Evolutionary conservation across 2,113 vertebrate genomes (phyloP).

Genomic region (Gadus macrocephalus): DNA sequence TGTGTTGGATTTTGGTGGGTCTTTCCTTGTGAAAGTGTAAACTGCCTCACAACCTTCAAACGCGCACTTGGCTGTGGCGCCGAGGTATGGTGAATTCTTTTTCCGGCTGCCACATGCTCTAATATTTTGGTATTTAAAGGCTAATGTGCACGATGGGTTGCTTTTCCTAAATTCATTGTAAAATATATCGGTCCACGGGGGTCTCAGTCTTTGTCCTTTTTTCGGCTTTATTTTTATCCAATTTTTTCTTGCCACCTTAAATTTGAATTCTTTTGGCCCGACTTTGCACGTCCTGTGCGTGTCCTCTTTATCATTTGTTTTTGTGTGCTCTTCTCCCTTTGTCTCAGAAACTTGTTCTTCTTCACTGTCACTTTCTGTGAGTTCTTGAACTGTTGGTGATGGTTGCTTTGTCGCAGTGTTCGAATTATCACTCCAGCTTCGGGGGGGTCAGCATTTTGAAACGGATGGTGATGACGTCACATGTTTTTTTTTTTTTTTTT

Average conservation of each 20-base stretch:
- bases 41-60: neutral
- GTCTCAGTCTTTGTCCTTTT: neutral
- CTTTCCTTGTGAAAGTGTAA: neutral
- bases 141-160: neutral
- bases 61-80: neutral
- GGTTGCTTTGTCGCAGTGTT: no score
- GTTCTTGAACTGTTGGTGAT: no score
- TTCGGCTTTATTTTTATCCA: constrained; percentile 3
- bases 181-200: neutral
- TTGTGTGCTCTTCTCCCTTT: no score
- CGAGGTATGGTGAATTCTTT: neutral
- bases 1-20: neutral
- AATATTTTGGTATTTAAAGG: constrained; percentile 5
- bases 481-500: no score
- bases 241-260: neutral
- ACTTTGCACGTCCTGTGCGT: no score
- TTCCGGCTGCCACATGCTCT: neutral
- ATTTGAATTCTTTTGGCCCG: no score
- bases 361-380: no score
- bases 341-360: no score
- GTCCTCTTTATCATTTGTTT: no score
- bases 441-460: no score
- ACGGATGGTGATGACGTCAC: no score
- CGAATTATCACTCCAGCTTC: no score
- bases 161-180: neutral